A percentile compares a stretch with the other conserved stretches of the same genome.
These are phyloP conservation scores for Andrena fulva DNA, from an alignment of 2,888 invertebrate genomes.

Conservation along the genomic window DNA sequence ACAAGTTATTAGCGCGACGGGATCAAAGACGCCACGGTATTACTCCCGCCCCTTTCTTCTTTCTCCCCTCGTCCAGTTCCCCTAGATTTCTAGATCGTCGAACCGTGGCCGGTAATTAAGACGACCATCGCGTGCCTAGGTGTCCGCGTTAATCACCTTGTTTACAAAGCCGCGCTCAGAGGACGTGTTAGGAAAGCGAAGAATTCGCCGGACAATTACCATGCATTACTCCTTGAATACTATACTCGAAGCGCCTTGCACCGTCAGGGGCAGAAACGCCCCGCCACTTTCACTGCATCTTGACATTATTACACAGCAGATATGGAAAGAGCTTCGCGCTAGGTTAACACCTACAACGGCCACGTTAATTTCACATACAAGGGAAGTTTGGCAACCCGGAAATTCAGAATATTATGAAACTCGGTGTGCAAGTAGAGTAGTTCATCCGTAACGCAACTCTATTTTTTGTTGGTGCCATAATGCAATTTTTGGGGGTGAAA, in stretches of 20 bases:
- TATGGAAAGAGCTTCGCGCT: background rate
- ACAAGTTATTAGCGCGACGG: constrained; percentile 52
- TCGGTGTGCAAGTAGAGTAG: too few species aligned
- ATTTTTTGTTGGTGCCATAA: too few species aligned
- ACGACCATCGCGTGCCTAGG: constrained; percentile 41
- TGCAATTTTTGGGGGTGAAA: too few species aligned
- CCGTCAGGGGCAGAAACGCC: background rate
- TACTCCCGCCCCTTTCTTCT: constrained; percentile 10
- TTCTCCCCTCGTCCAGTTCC: background rate
- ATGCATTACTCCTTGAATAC: background rate
- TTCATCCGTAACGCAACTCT: too few species aligned
- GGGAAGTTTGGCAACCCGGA: too few species aligned
- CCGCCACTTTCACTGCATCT: background rate
- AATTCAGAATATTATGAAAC: too few species aligned
- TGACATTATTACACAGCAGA: background rate
- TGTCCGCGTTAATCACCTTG: constrained; percentile 41
- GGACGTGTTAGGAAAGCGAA: constrained; percentile 24
- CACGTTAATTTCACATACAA: background rate
- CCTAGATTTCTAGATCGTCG: constrained; percentile 21
- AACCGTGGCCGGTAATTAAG: constrained; percentile 44
- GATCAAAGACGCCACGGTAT: constrained; percentile 51
- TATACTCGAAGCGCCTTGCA: background rate
- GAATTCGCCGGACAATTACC: background rate
- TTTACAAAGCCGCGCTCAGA: constrained; percentile 26
- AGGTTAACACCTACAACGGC: background rate